Conservation (phyloP, 2,888 invertebrate genomes). For the Agrochola macilenta region DNA sequence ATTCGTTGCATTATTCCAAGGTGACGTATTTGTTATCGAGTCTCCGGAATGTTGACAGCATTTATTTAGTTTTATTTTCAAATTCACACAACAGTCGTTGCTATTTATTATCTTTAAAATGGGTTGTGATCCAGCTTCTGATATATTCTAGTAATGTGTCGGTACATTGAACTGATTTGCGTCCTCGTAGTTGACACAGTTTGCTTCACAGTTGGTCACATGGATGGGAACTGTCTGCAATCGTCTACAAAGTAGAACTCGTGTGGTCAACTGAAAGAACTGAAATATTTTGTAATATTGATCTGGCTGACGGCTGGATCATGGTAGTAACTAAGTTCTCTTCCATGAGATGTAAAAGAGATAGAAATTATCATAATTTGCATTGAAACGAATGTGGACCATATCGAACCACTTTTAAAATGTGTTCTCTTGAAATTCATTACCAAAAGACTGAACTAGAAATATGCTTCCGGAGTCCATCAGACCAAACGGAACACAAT, state of each 20-base stretch:
- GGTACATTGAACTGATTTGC: slow-evolving; percentile 4
- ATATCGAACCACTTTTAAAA: background rate
- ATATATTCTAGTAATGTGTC: background rate
- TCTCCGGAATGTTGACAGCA: slow-evolving; percentile 37
- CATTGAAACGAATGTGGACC: background rate
- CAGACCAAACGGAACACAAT: background rate
- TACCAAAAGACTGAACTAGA: background rate
- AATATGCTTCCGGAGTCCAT: background rate
- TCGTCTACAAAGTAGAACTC: background rate
- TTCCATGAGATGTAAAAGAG: background rate
- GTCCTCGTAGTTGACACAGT: slow-evolving; percentile 9
- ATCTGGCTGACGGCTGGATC: background rate
- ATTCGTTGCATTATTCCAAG: slow-evolving; percentile 20
- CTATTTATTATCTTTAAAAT: slow-evolving; percentile 20
- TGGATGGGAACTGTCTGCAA: background rate
- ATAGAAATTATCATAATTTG: background rate
- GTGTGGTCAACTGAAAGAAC: slow-evolving; percentile 1
- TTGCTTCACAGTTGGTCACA: slow-evolving; percentile 3
- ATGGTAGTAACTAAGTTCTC: background rate
- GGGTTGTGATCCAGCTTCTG: background rate
- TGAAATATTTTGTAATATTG: background rate
- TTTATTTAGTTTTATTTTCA: slow-evolving; percentile 42
- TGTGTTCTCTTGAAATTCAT: background rate
- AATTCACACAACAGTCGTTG: slow-evolving; percentile 22
- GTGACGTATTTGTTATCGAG: slow-evolving; percentile 28